Conservation (phyloP, 2,888 invertebrate genomes). For the Parascotia fuliginaria region DNA sequence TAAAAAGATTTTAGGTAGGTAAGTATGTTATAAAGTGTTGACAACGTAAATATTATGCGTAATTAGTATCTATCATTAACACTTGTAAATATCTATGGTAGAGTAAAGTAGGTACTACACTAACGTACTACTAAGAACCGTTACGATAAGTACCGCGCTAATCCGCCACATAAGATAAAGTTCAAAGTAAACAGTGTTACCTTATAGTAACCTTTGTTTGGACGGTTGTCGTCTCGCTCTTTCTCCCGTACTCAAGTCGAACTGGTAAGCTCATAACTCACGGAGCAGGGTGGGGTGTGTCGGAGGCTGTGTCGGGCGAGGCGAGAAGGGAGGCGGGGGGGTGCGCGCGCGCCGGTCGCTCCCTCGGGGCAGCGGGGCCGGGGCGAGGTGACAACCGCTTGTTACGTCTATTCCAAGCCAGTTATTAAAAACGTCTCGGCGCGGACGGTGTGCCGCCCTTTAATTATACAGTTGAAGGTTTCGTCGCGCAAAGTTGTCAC, state of each 20-base stretch:
- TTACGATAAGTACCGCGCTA: constrained; percentile 7
- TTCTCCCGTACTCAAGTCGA: constrained; percentile 58
- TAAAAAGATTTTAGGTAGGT: no score
- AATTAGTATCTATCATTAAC: no score
- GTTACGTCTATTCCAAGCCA: constrained; percentile 85
- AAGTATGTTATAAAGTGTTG: no score
- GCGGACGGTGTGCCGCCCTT: constrained; percentile 85
- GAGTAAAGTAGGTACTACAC: not conserved
- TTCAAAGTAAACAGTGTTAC: constrained; percentile 48
- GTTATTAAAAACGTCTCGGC: constrained; percentile 87
- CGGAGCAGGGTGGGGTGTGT: constrained; percentile 64
- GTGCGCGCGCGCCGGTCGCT: constrained; percentile 64
- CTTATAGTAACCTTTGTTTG: constrained; percentile 63
- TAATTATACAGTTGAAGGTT: constrained; percentile 83
- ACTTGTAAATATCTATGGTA: no score
- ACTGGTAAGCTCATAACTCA: constrained; percentile 77
- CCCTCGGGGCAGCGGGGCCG: constrained; percentile 64
- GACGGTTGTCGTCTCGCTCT: constrained; percentile 56
- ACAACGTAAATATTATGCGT: no score
- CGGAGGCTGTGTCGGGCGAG: constrained; percentile 70
- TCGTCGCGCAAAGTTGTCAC: constrained; percentile 78
- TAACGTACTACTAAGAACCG: constrained; percentile 2
- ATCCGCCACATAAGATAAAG: constrained; percentile 21
- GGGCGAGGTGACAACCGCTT: constrained; percentile 85
- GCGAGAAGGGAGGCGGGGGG: constrained; percentile 53